A percentile compares a stretch with the other conserved stretches of the same genome.
Evolutionary conservation across 2,113 vertebrate genomes (phyloP).

Genomic region (Dasyornis broadbenti): DNA sequence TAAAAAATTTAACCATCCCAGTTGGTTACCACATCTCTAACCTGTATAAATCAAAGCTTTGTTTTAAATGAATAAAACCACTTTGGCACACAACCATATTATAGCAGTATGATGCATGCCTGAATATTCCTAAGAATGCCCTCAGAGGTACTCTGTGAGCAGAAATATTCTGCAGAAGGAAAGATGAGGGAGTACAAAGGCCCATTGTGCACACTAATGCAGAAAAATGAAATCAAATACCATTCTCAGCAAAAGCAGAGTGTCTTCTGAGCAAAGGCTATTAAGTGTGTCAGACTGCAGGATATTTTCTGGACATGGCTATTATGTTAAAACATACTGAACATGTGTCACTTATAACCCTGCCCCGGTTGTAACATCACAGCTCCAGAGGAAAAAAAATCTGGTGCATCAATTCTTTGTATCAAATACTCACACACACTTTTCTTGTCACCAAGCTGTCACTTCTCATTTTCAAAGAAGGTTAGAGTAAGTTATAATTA

Average conservation of each 20-base stretch:
- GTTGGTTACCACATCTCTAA: not conserved
- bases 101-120: not conserved
- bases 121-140: not conserved
- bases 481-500: slow-evolving; percentile 60
- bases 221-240: slow-evolving; percentile 12
- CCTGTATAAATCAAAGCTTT: not conserved
- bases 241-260: not conserved
- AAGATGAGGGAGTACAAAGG: not conserved
- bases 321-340: slow-evolving; percentile 36
- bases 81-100: not conserved
- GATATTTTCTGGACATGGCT: slow-evolving; percentile 37
- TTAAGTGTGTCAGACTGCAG: not conserved
- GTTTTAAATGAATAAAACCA: not conserved
- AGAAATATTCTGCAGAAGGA: not conserved
- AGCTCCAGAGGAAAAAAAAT: not conserved
- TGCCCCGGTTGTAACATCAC: slow-evolving; percentile 28
- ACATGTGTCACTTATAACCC: slow-evolving; percentile 31
- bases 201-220: not conserved
- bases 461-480: slow-evolving; percentile 61
- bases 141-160: not conserved
- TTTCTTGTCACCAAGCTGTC: slow-evolving; percentile 40
- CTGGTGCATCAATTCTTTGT: not conserved
- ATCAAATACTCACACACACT: not conserved
- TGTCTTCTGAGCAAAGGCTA: not conserved
- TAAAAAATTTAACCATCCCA: not conserved